These are phyloP conservation scores for Ptycholaimellus sp. DNA, from an alignment of 2,888 invertebrate genomes.

Conservation along the genomic window DNA sequence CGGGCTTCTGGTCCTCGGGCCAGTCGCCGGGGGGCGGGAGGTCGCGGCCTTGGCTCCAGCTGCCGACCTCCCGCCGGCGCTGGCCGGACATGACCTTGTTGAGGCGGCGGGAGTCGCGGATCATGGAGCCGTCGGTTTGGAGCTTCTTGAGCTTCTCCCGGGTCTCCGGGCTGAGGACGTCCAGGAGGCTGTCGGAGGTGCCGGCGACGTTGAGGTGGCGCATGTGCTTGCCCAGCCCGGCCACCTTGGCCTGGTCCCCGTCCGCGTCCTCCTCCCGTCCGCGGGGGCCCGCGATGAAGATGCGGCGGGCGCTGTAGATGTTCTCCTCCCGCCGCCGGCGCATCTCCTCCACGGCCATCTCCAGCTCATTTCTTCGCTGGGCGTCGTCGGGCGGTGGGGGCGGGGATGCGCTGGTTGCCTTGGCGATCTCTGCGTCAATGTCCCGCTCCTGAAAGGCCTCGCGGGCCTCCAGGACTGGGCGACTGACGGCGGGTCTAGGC, in stretches of 20 bases:
- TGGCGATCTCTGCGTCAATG: constrained; percentile 19
- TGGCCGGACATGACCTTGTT: no score
- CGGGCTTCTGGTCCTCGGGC: no score
- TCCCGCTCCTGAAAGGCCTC: constrained; percentile 12
- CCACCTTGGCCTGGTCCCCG: constrained; percentile 9
- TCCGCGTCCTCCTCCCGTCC: neutral
- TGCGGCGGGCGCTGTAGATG: constrained; percentile 17
- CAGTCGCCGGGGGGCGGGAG: no score
- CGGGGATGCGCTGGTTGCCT: neutral
- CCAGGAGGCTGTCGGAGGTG: constrained; percentile 11
- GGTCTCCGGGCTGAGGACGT: constrained; percentile 17
- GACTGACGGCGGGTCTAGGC: constrained; percentile 9
- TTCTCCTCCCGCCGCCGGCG: constrained; percentile 11
- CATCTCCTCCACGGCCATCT: constrained; percentile 5
- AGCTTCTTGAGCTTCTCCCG: constrained; percentile 17
- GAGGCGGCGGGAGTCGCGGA: neutral
- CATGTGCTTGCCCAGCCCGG: constrained; percentile 15
- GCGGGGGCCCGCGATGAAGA: constrained; percentile 16
- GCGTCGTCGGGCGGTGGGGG: neutral
- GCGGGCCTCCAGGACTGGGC: neutral
- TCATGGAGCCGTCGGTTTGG: constrained; percentile 10
- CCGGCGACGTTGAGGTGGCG: constrained; percentile 15
- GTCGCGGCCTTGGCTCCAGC: neutral
- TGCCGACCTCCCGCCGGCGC: neutral
- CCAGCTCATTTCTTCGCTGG: constrained; percentile 5